phyloP scores from a whole-genome alignment of 2,888 invertebrate species.

The Marasmarcha lunaedactyla region DNA sequence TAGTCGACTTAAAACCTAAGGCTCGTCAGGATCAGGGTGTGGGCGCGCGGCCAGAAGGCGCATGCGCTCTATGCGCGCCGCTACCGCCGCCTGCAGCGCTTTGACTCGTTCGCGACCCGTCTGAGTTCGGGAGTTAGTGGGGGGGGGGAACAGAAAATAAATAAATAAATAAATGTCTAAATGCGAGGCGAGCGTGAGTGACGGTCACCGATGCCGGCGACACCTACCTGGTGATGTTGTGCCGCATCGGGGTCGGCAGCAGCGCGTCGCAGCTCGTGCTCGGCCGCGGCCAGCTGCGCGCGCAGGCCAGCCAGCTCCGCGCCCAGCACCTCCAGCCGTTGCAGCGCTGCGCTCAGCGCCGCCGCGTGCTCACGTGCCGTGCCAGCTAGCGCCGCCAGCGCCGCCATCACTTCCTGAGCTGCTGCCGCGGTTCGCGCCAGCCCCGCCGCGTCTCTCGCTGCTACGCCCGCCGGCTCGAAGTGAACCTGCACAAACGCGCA shows the following conservation, averaged over 20 bases:
- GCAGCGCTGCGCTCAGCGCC: constrained; percentile 80
- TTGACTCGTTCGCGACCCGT: constrained; percentile 88
- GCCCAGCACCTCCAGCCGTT: constrained; percentile 89
- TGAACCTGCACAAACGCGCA: constrained; percentile 73
- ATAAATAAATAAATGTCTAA: constrained; percentile 35
- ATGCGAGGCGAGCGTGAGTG: constrained; percentile 33
- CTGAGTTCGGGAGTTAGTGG: constrained; percentile 71
- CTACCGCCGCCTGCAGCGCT: constrained; percentile 88
- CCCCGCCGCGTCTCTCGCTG: constrained; percentile 78
- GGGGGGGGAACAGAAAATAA: constrained; percentile 47
- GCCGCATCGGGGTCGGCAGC: constrained; percentile 82
- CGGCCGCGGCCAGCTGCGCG: constrained; percentile 86
- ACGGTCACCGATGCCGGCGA: constrained; percentile 28
- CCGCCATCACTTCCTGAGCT: constrained; percentile 75
- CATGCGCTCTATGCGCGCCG: constrained; percentile 88
- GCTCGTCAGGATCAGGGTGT: constrained; percentile 82
- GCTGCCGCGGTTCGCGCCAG: constrained; percentile 77
- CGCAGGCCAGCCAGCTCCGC: constrained; percentile 87
- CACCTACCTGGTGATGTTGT: constrained; percentile 84
- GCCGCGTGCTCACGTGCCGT: constrained; percentile 73
- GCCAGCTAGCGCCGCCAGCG: constrained; percentile 76
- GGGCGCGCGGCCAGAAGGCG: constrained; percentile 89
- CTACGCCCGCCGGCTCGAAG: constrained; percentile 89
- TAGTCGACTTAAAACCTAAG: constrained; percentile 40
- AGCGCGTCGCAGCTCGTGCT: constrained; percentile 86